These are phyloP conservation scores for Phymastichus coffea DNA, from an alignment of 1,140 invertebrate species.

Conservation along the genomic window DNA sequence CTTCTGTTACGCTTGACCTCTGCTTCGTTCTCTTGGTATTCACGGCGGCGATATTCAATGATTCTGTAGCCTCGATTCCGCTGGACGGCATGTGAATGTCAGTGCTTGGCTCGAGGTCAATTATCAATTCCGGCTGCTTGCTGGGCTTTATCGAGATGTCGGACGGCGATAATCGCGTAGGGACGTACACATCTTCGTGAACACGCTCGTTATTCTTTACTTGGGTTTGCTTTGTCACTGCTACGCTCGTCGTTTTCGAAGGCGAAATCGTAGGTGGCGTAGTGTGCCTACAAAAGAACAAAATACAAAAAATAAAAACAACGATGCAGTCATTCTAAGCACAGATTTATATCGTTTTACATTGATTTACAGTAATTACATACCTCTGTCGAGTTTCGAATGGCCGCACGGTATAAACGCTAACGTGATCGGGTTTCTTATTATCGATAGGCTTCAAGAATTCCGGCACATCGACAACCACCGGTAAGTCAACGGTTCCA, in stretches of 20 bases:
- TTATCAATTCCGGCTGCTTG: constrained; percentile 36
- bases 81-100: constrained; percentile 35
- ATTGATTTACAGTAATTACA: too few relatives aligned
- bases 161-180: constrained; percentile 26
- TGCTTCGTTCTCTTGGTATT: not conserved
- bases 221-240: constrained; percentile 34
- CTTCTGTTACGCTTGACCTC: not conserved
- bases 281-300: not conserved
- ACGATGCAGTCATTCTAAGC: too few relatives aligned
- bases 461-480: constrained; percentile 47
- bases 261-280: constrained; percentile 34
- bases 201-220: constrained; percentile 37
- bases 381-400: constrained; percentile 51
- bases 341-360: too few relatives aligned
- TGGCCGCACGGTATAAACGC: constrained; percentile 49
- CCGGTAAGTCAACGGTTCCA: constrained; percentile 51
- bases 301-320: not conserved
- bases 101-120: constrained; percentile 46
- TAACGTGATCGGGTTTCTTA: constrained; percentile 43
- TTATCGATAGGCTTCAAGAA: constrained; percentile 40
- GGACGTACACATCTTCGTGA: constrained; percentile 9
- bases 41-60: constrained; percentile 22
- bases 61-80: constrained; percentile 43
- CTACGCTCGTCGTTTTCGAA: constrained; percentile 42
- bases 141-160: constrained; percentile 33